These are phyloP conservation scores for Campoletis raptor DNA, from an alignment of 2,888 invertebrate genomes.

Conservation along the genomic window DNA sequence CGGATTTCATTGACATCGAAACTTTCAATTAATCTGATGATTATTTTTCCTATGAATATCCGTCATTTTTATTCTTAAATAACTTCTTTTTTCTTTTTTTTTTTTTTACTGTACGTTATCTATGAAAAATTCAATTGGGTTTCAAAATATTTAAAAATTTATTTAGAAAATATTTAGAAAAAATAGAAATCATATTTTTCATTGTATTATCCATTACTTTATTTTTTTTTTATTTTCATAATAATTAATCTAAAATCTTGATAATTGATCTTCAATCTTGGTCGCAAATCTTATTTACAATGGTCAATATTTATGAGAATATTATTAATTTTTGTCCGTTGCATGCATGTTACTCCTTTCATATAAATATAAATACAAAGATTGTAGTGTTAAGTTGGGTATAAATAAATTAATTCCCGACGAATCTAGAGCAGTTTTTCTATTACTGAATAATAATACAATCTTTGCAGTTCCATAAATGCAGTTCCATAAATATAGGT, in stretches of 20 bases:
- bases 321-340: not conserved
- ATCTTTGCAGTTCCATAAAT: conserved; percentile 21
- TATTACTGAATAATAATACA: not conserved
- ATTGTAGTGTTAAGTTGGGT: not conserved
- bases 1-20: conserved; percentile 40
- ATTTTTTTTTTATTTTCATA: not conserved
- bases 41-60: not conserved
- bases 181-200: not conserved
- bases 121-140: not conserved
- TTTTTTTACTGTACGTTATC: not conserved
- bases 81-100: not conserved
- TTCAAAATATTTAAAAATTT: too few relatives aligned
- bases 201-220: not conserved
- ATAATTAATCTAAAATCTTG: not conserved
- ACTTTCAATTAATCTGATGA: conserved; percentile 17
- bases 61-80: not conserved
- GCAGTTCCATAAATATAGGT: conserved; percentile 22
- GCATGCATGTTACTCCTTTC: not conserved
- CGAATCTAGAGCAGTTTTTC: conserved; percentile 9
- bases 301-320: not conserved
- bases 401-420: not conserved
- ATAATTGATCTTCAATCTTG: too few relatives aligned
- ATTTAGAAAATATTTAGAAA: too few relatives aligned
- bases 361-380: conserved; percentile 3
- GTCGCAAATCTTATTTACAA: not conserved